Conservation (phyloP, 2,113 vertebrate genomes). For the Upupa epops region DNA sequence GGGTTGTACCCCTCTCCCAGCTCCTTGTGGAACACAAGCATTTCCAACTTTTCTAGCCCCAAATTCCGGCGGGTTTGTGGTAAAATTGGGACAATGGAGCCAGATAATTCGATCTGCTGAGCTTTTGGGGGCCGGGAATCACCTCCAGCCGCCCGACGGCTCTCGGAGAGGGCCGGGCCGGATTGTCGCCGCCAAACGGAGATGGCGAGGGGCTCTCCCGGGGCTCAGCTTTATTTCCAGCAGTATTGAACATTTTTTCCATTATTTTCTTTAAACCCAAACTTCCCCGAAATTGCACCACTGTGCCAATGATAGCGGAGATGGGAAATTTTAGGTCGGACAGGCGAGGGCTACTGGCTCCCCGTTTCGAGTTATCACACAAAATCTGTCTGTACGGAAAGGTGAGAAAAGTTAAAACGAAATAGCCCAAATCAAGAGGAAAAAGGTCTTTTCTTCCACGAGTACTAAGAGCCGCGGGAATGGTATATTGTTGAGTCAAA, state of each 20-base stretch:
- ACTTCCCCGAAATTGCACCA: rapidly evolving
- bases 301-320: rapidly evolving
- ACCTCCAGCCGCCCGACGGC: background rate
- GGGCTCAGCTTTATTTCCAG: background rate
- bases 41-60: background rate
- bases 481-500: rapidly evolving
- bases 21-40: background rate
- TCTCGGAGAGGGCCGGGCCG: background rate
- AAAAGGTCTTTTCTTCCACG: background rate
- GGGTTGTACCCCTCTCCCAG: background rate
- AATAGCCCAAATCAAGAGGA: background rate
- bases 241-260: background rate
- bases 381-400: background rate
- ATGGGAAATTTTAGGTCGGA: background rate
- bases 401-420: background rate
- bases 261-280: background rate
- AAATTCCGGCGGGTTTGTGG: background rate
- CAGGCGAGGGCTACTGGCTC: background rate
- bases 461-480: background rate
- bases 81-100: background rate
- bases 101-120: background rate
- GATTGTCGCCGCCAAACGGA: background rate
- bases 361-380: background rate
- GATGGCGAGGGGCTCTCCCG: background rate
- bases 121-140: background rate